Evolutionary conservation across 2,888 invertebrate species (phyloP).

Genomic region (Orthonychiurus folsomi): DNA sequence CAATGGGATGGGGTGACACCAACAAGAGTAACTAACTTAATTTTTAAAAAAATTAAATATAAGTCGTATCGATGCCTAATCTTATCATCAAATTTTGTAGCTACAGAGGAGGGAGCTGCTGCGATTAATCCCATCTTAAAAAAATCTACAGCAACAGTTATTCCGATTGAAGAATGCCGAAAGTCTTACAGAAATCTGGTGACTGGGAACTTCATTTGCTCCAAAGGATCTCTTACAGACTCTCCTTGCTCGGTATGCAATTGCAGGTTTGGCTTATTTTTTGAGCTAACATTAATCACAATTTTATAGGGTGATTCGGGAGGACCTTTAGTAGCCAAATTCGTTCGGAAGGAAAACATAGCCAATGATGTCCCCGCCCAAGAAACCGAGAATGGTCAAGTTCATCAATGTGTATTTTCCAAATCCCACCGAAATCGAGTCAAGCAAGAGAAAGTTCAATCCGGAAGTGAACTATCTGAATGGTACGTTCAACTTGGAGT

Average conservation of each 20-base stretch:
- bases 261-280: background rate
- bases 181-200: slow-evolving; percentile 24
- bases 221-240: slow-evolving; percentile 17
- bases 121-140: slow-evolving; percentile 27
- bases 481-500: slow-evolving; percentile 34
- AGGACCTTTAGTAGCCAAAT: slow-evolving; percentile 27
- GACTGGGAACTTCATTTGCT: slow-evolving; percentile 34
- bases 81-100: background rate
- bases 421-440: slow-evolving; percentile 21
- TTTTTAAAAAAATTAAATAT: background rate
- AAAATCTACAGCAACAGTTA: slow-evolving; percentile 25
- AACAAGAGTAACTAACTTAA: slow-evolving; percentile 18
- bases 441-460: background rate
- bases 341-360: slow-evolving; percentile 13
- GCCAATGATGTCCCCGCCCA: slow-evolving; percentile 15
- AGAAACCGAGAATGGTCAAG: slow-evolving; percentile 17
- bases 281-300: background rate
- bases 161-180: slow-evolving; percentile 27
- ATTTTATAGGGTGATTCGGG: slow-evolving; percentile 27
- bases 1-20: slow-evolving; percentile 32
- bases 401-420: slow-evolving; percentile 30
- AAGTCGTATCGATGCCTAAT: background rate
- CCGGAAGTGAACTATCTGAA: slow-evolving; percentile 13
- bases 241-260: slow-evolving; percentile 26
- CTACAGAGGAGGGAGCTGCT: slow-evolving; percentile 8